A percentile compares a stretch with the other conserved stretches of the same genome.
Evolutionary conservation across 2,888 invertebrate species (phyloP).

Genomic region (Patella ulyssiponensis): DNA sequence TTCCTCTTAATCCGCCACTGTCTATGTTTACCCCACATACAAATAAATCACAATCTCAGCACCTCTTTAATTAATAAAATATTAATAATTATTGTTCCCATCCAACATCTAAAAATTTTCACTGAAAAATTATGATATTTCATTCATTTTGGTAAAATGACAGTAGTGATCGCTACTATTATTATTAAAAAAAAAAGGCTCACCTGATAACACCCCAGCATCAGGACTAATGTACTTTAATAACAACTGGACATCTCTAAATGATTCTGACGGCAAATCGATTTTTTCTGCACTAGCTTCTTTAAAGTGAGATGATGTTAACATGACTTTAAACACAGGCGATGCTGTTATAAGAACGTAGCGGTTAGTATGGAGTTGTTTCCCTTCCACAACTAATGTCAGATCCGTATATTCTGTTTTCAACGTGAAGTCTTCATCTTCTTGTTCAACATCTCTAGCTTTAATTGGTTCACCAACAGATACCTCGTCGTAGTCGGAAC

Average conservation of each 20-base stretch:
- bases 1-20: too few species aligned
- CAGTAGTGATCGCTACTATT: too few species aligned
- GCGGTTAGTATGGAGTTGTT: neutral
- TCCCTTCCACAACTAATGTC: constrained; percentile 12
- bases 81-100: too few species aligned
- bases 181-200: neutral
- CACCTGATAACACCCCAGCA: constrained; percentile 1
- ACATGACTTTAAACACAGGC: constrained; percentile 2
- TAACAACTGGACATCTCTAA: constrained; percentile 4
- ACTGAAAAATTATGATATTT: too few species aligned
- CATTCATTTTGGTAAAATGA: too few species aligned
- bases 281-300: neutral
- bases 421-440: neutral
- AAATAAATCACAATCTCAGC: too few species aligned
- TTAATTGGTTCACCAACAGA: neutral
- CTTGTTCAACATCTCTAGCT: neutral
- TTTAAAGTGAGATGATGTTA: neutral
- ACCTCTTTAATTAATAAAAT: too few species aligned
- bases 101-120: too few species aligned
- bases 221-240: neutral
- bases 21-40: too few species aligned
- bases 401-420: constrained; percentile 3
- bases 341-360: neutral
- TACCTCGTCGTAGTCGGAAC: neutral
- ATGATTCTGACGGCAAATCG: constrained; percentile 3